Evolutionary conservation across 2,888 invertebrate species (phyloP), one percentile per base, ranked within the genome.

Genomic region (Orthonevra nobilis): DNA sequence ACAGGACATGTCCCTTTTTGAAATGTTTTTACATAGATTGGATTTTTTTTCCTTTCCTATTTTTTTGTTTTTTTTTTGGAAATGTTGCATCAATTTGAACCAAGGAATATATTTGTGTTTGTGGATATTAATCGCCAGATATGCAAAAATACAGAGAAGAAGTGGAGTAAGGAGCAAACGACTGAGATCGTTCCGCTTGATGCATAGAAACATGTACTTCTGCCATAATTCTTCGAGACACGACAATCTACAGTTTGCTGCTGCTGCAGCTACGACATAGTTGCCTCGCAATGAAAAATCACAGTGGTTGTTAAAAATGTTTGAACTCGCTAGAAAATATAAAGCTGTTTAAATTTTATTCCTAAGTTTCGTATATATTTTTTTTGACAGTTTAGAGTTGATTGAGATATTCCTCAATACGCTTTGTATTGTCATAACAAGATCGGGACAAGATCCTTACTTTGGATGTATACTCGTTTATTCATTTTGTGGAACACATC

Each of bases 191-290:
- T 44, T 70, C 46, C 44, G 34, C 28, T 72, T 66, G 64, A 77
- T 72, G 66, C 52, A 72, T 38, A 64, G 42, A 19, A 72, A 19
- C 77, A 72, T 77, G 77, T 64, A 72, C 19, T 72, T 72, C 52
- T 72, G 72, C 32, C 64, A 72, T 77, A 77, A 77, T 72, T 72
- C 77, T 77, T 66, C 38, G 66, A 72, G 77, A 72, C 64, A 72
- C 77, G 64, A 64, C 72, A 77, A 77, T 77, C 46, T 77, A 72
- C 46, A 70, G 48, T 36, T 7, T 50, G 34, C 20, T 70, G 75
- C 52, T 56, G 63, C 58, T 42, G 14, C 10, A 48, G 30, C 46
- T 48, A 23, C 48, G 40, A 20, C 15, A 15, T 48, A 48, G 30
- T 58, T 26, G 38, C 15, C 30, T 40, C 3, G 20, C 17, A 32